Evolutionary conservation across 2,797 vertebrate genomes (phyloP).

Genomic region (Spheniscus humboldti): DNA sequence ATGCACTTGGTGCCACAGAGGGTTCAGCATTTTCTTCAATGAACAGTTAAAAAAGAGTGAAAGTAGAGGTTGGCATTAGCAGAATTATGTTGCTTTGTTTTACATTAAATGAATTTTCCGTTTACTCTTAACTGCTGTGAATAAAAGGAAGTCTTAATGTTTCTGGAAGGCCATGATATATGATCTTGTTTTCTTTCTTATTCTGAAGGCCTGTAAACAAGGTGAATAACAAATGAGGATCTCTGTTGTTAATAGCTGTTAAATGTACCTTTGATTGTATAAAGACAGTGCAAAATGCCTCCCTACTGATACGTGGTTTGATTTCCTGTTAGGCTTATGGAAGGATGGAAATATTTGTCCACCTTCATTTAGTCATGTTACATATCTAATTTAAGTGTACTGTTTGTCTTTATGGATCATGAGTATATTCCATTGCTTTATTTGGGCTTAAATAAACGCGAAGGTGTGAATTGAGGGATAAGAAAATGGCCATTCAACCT

Average conservation of each 20-base stretch:
- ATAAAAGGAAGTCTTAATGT: constrained; percentile 41
- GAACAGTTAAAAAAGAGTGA: constrained; percentile 8
- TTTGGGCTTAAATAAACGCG: not conserved
- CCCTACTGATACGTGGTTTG: not conserved
- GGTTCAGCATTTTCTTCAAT: constrained; percentile 37
- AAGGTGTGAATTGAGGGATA: not conserved
- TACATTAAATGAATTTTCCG: not conserved
- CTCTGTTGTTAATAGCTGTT: not conserved
- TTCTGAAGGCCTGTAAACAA: constrained; percentile 16
- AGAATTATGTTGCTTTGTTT: constrained; percentile 37
- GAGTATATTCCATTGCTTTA: not conserved
- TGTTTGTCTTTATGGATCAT: not conserved
- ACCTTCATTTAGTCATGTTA: not conserved
- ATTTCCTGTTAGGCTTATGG: not conserved
- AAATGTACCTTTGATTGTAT: not conserved
- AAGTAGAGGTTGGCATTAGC: constrained; percentile 26
- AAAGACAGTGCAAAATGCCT: not conserved
- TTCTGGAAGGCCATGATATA: constrained; percentile 34
- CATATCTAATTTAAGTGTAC: not conserved
- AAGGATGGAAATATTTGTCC: not conserved
- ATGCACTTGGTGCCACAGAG: not conserved
- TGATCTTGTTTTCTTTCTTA: constrained; percentile 27
- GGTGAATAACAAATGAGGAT: not conserved
- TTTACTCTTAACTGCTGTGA: not conserved
- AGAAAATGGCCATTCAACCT: not conserved